phyloP scores from a whole-genome alignment of 2,888 invertebrate species.

The Arrhopalites spinosus region DNA sequence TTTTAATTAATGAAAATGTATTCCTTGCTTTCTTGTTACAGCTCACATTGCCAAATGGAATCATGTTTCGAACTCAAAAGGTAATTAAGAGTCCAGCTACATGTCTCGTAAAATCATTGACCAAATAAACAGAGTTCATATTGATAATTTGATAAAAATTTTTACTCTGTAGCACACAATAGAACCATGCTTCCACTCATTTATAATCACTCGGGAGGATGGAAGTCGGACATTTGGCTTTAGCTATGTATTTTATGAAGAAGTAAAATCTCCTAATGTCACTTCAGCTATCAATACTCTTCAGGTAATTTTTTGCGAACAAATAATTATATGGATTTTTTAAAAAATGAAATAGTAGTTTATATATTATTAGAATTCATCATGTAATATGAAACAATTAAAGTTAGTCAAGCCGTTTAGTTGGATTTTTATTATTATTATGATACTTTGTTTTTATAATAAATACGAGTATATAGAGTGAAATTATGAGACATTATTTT shows the following conservation, averaged over 20 bases:
- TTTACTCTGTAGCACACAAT: slow-evolving; percentile 86
- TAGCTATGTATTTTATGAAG: slow-evolving; percentile 93
- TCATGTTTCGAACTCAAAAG: slow-evolving; percentile 75
- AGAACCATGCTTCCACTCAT: slow-evolving; percentile 91
- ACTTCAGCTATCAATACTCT: slow-evolving; percentile 95
- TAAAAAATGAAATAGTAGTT: neutral
- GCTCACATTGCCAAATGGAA: slow-evolving; percentile 92
- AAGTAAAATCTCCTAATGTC: slow-evolving; percentile 88
- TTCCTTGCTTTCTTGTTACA: slow-evolving; percentile 62
- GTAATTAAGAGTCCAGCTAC: no score
- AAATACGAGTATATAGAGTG: no score
- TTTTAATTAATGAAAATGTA: neutral
- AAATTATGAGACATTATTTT: no score
- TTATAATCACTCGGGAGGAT: slow-evolving; percentile 96
- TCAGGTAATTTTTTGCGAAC: slow-evolving; percentile 70
- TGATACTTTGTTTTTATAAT: no score
- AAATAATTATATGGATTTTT: no score
- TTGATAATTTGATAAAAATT: no score
- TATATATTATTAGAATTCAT: neutral
- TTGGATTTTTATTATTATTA: no score
- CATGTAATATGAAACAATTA: neutral
- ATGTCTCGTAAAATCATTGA: no score
- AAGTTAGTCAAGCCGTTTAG: no score
- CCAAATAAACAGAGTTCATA: no score
- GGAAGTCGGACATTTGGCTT: slow-evolving; percentile 93